phyloP scores from a whole-genome alignment of 2,797 vertebrate species.

The Liparis tanakae region DNA sequence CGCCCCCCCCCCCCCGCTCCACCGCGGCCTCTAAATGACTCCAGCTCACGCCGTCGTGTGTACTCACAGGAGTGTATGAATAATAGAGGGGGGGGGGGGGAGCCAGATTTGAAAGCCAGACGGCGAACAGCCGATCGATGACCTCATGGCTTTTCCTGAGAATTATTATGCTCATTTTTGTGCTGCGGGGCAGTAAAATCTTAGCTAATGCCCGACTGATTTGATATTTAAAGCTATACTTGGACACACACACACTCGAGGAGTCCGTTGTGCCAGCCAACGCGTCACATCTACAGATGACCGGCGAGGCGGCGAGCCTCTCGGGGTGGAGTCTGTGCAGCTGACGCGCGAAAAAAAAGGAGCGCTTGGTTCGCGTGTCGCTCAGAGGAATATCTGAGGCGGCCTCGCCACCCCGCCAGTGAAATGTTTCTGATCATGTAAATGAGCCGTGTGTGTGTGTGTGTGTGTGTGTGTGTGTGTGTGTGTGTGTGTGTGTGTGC shows the following conservation, averaged over 20 bases:
- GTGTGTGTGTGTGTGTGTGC: too few species aligned
- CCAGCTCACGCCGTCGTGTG: neutral
- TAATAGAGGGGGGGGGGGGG: neutral
- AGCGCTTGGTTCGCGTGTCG: constrained; percentile 21
- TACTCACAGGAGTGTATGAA: neutral
- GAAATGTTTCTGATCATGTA: constrained; percentile 14
- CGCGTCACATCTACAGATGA: constrained; percentile 21
- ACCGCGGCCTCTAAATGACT: constrained; percentile 4
- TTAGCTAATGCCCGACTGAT: constrained; percentile 9
- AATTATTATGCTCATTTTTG: constrained; percentile 13
- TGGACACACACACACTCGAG: neutral
- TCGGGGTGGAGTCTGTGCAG: constrained; percentile 23
- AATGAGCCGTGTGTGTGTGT: neutral
- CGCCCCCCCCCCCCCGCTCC: neutral
- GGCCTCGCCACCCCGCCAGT: neutral
- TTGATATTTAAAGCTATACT: constrained; percentile 25
- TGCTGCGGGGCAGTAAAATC: neutral
- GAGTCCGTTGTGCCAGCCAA: constrained; percentile 35
- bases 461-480: too few species aligned
- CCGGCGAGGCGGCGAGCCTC: constrained; percentile 21
- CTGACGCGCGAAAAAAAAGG: constrained; percentile 24
- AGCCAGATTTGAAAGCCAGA: constrained; percentile 13
- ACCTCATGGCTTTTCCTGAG: constrained; percentile 18
- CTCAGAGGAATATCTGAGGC: constrained; percentile 43
- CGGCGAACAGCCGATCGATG: constrained; percentile 5